Evolutionary conservation across 2,113 vertebrate genomes (phyloP), one percentile per base, ranked within the genome.

Genomic region (Jaculus jaculus): DNA sequence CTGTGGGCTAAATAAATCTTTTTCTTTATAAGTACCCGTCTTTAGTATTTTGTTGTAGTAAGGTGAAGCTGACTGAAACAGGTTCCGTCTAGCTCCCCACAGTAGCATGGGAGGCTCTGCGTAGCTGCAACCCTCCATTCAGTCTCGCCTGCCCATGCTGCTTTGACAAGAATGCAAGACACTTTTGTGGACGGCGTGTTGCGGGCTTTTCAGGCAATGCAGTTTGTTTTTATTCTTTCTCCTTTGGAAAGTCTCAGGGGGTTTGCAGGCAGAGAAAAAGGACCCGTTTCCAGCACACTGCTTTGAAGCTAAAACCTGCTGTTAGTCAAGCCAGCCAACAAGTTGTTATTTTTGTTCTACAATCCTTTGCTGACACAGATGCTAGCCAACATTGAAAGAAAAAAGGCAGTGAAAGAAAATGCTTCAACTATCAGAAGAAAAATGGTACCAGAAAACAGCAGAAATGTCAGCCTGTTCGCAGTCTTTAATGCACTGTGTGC

Each of bases 301-400:
- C 92, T 97, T 95, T 96, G 72, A 94, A 94, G 84, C 21, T 77
- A 60, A 88, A 96, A 37, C 87, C 91, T 54, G 51, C 93, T 95
- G 79, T 84, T 89, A 91, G 92, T 84, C 87, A 84, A 84, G 34
- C 93, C 61, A 96, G 80, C 34, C 58, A 87, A 85, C 51, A 74
- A 81, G 90, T 80, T 91, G 88, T 74, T 91, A 72, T 83, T 72
- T 92, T 95, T 94, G 92, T 94, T 96, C 47, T 92, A 89, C 11
- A 89, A 26, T 92, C 63, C 89, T 96, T 96, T 47, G 87, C 85
- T 32, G 17, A 93, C 88, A 87, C 4, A 63, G 63, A 84, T 79
- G 61, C 87, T 82, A 61, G 51, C 69, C 80, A 71, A 92, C 87
- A 89, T 3, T 65, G 60, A 21, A 68, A 87, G 60, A 92, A 39